phyloP scores from a whole-genome alignment of 2,113 vertebrate species.

The Heterotilapia buettikoferi region DNA sequence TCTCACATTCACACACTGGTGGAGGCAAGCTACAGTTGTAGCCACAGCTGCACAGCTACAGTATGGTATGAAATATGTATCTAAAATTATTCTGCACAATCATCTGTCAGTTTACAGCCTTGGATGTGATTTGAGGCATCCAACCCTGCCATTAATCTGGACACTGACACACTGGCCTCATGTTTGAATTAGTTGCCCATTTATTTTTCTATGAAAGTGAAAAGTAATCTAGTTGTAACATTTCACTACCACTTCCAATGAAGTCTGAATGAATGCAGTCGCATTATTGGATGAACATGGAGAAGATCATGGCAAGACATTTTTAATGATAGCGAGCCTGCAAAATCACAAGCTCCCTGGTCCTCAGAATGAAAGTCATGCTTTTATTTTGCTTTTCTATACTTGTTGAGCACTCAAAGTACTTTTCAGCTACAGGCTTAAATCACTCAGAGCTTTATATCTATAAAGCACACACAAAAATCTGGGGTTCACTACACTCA shows the following conservation, averaged over 20 bases:
- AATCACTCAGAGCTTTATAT: background rate
- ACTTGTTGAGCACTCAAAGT: background rate
- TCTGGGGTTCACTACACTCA: rapidly evolving
- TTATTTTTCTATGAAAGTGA: background rate
- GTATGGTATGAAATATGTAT: background rate
- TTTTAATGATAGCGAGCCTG: background rate
- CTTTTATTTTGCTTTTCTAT: background rate
- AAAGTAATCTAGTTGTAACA: background rate
- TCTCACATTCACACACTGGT: no score
- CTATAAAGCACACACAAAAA: background rate
- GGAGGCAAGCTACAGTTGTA: no score
- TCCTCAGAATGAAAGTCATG: background rate
- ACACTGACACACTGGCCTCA: background rate
- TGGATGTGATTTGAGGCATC: background rate
- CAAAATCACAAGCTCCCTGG: background rate
- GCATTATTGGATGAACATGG: background rate
- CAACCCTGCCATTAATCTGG: background rate
- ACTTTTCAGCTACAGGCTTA: background rate
- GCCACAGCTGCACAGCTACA: no score
- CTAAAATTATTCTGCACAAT: background rate
- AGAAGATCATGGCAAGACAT: background rate
- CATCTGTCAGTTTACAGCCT: background rate
- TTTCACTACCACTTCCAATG: background rate
- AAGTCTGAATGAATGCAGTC: background rate
- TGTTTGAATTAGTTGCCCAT: background rate